Base-by-base conservation (phyloP, 2,888 invertebrate genomes). In the Lamellibrachia satsuma region DNA sequence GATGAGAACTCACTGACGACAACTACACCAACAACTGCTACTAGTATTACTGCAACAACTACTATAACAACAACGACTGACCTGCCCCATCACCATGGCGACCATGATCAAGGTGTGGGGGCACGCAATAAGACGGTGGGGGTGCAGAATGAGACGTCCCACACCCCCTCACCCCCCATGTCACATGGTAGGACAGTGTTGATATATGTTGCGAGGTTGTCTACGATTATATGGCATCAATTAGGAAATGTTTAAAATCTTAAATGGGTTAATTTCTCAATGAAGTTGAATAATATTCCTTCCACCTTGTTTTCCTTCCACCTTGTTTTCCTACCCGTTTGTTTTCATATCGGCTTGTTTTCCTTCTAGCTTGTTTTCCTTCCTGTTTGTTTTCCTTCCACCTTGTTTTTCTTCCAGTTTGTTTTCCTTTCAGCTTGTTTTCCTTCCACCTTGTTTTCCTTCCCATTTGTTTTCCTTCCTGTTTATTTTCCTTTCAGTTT, bases 71-170 rank as follows among this genome's bases (percentile, higher is more conserved):
- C 75, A 22, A 4, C 22, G 4, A 22, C 75, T 75, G 75, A 75
- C n/a, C 75, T 91, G 27, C 90, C 90, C 60, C 92, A 92, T 91
- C 92, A 91, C 51, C 90, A 92, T 52, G 55, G 92, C 39, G 92
- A 92, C 91, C 92, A 91, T 57, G 91, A 92, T 22, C 92, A 90
- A 51, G 92, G 90, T 8, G 90, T 90, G 11, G 92, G 92, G 39
- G 57, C 91, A 15, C 75, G 75, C 75, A 75, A 22, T 22, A 75
- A 75, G 75, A 75, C 75, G 22, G 75, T 75, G 75, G 75, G 75
- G 75, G n/a, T 75, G 22, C 75, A 75, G 22, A 39, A 39, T 39
- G 39, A 39, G 39, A 15, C 75, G 22, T 22, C 75, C 75, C 75
- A 75, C 75, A 75, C 75, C 15, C 75, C 75, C n/a, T 75, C 75